Conservation (phyloP, 1,140 invertebrate genomes). For the Drosophila nikananu region DNA sequence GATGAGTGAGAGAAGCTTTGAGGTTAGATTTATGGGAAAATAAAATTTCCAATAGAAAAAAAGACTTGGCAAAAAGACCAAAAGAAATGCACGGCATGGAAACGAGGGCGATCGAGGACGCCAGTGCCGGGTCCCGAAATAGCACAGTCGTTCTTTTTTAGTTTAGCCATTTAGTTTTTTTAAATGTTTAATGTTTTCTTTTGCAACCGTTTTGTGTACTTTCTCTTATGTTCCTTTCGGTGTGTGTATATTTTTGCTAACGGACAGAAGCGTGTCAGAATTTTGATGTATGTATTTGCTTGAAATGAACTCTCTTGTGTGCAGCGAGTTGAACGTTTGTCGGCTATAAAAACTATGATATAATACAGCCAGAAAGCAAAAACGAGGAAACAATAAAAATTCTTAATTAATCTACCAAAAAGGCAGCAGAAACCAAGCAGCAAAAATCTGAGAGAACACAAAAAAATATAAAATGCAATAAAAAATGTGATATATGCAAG, state of each 20-base stretch:
- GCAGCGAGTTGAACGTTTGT: slow-evolving; percentile 63
- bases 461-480: slow-evolving; percentile 55
- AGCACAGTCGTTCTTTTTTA: slow-evolving; percentile 62
- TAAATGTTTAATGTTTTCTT: slow-evolving; percentile 50
- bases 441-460: slow-evolving; percentile 36
- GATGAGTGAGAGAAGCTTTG: slow-evolving; percentile 78
- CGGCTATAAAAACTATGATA: slow-evolving; percentile 66
- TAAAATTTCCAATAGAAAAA: slow-evolving; percentile 73
- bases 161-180: slow-evolving; percentile 41
- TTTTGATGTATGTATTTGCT: slow-evolving; percentile 73
- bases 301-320: slow-evolving; percentile 56
- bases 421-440: slow-evolving; percentile 40
- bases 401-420: slow-evolving; percentile 68
- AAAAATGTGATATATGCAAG: slow-evolving; percentile 64
- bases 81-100: slow-evolving; percentile 54
- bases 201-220: slow-evolving; percentile 44
- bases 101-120: slow-evolving; percentile 63
- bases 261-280: slow-evolving; percentile 75
- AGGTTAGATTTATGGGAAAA: slow-evolving; percentile 77
- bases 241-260: slow-evolving; percentile 37
- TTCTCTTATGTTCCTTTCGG: slow-evolving; percentile 28
- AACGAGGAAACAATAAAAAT: slow-evolving; percentile 75
- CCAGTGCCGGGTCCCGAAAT: slow-evolving; percentile 53
- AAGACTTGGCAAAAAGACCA: slow-evolving; percentile 27
- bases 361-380: slow-evolving; percentile 52